Evolutionary conservation across 2,888 invertebrate genomes (phyloP), one percentile per base, ranked within the genome.

Genomic region (Torymus tubicola): DNA sequence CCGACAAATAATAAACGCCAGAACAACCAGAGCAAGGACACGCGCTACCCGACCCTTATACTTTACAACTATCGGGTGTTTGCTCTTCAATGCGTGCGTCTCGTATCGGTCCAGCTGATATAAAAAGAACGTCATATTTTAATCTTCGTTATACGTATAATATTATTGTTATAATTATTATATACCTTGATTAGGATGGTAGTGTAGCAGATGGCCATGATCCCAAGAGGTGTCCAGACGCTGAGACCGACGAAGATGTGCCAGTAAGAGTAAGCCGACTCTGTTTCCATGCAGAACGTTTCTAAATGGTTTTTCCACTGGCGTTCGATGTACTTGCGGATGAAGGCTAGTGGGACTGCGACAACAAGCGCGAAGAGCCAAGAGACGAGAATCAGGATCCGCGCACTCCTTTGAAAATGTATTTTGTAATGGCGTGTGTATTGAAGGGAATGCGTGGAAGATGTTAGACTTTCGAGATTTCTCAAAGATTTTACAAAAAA

Each of bases 261-360:
- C 95, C 96, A 97, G 87, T 96, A 97, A 55, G 95, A 93, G 65
- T 94, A 93, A 74, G 95, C 89, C 14, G 95, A 89, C 1, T 91
- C 85, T 0, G 92, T 89, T 90, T 97, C 96, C 0, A 93, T 93
- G 87, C 97, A 97, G 88, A 93, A 96, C 52, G 92, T 93, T 91
- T 97, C 97, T 12, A 94, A 88, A 86, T 95, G 95, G 87, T 97
- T 93, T 72, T 93, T 90, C 97, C 97, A 97, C 78, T 93, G 92
- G 0, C 96, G 92, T 85, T 95, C 94, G 93, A 95, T 85, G 14
- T 94, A 96, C 0, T 91, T 89, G 63, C 95, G 92, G 85, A 93
- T 94, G 42, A 95, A 87, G 14, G 93, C 92, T 88, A 96, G 92
- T 0, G 96, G 96, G 13, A 93, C 86, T 0, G 96, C 94, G 4